Evolutionary conservation across 2,888 invertebrate species (phyloP).

Genomic region (Acleris cristana): DNA sequence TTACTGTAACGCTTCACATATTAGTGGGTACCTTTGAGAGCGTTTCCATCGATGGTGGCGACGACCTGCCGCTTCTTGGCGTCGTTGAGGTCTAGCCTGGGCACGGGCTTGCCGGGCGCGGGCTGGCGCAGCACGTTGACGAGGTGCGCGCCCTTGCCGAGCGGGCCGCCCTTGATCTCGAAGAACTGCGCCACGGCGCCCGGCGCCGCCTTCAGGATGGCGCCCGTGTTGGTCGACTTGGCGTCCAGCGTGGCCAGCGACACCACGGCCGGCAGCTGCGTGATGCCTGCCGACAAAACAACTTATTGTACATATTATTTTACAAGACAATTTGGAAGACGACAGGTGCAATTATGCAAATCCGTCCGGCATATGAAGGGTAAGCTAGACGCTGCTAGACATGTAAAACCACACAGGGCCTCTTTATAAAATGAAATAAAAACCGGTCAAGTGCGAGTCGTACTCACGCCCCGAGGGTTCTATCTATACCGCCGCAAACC

Average conservation of each 20-base stretch:
- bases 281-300: conserved; percentile 26
- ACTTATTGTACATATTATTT: too few species aligned
- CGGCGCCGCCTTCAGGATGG: conserved; percentile 61
- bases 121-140: conserved; percentile 75
- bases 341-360: too few species aligned
- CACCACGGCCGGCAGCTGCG: conserved; percentile 64
- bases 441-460: too few species aligned
- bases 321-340: too few species aligned
- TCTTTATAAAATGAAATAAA: too few species aligned
- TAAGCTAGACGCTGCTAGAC: too few species aligned
- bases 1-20: too few species aligned
- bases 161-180: conserved; percentile 70
- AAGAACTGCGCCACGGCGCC: conserved; percentile 71
- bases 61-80: conserved; percentile 58
- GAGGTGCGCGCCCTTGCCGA: conserved; percentile 70
- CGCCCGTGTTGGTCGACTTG: conserved; percentile 51
- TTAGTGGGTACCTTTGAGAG: conserved; percentile 47
- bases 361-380: too few species aligned
- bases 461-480: too few species aligned
- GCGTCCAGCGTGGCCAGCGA: conserved; percentile 65
- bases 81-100: conserved; percentile 57
- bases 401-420: too few species aligned
- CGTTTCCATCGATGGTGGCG: conserved; percentile 44
- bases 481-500: too few species aligned
- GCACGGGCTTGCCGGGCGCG: conserved; percentile 57